Percentiles rank a stretch among this genome's conserved stretches.
These are phyloP conservation scores for Hephaestus fuliginosus DNA, from an alignment of 2,797 vertebrate genomes.

Conservation along the genomic window DNA sequence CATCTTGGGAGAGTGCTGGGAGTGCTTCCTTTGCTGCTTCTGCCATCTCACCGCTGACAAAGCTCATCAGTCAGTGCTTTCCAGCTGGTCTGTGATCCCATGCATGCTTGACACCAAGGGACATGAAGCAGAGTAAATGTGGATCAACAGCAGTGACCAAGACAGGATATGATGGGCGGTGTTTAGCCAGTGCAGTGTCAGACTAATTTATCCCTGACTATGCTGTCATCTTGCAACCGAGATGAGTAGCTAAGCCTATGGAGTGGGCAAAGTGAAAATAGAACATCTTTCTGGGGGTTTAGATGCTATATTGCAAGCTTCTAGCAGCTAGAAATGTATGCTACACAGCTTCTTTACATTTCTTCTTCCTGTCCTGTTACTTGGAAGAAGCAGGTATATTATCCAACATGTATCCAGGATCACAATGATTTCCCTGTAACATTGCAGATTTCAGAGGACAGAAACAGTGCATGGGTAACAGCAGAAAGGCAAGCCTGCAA, in stretches of 20 bases:
- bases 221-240: slow-evolving; percentile 55
- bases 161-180: slow-evolving; percentile 53
- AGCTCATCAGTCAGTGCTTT: slow-evolving; percentile 64
- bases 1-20: slow-evolving; percentile 45
- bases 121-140: slow-evolving; percentile 51
- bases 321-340: slow-evolving; percentile 35
- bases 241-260: slow-evolving; percentile 62
- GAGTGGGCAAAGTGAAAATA: slow-evolving; percentile 53
- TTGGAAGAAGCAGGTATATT: slow-evolving; percentile 1
- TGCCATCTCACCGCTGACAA: slow-evolving; percentile 61
- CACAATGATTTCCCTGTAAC: not conserved
- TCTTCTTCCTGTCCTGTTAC: not conserved
- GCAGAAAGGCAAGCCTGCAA: slow-evolving; percentile 24
- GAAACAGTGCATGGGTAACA: slow-evolving; percentile 24
- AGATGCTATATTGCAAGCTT: slow-evolving; percentile 42
- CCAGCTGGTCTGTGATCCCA: slow-evolving; percentile 64
- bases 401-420: slow-evolving; percentile 12
- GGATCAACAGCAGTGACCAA: slow-evolving; percentile 36
- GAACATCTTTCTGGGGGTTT: slow-evolving; percentile 64
- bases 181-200: slow-evolving; percentile 63
- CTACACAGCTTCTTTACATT: slow-evolving; percentile 9
- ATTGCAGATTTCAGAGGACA: slow-evolving; percentile 23
- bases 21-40: slow-evolving; percentile 44
- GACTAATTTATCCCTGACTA: slow-evolving; percentile 68
- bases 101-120: slow-evolving; percentile 46